Base-by-base conservation (phyloP, 2,888 invertebrate species). In the Augochlorella aurata region DNA sequence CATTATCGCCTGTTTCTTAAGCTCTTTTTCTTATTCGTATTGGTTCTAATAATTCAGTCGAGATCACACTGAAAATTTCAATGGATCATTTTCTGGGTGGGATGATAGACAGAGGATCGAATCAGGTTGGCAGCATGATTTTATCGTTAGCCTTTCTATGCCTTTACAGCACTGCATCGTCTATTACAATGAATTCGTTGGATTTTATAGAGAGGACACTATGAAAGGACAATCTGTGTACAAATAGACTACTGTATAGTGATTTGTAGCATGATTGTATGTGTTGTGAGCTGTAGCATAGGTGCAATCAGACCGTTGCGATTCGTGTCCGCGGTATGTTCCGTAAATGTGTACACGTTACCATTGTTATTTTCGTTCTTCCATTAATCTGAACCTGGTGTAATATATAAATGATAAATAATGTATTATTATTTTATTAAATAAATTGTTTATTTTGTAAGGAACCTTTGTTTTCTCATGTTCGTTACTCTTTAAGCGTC, bases 361-460 rank as follows among this genome's bases (percentile, higher is more conserved):
- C 71, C 71, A 76, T 50, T 83, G 75, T 79, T 78, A 67, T 79
- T 69, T 89, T 90, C 84, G 83, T 85, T 89, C 88, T 90, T 90
- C 88, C 90, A 88, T 82, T 86, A 85, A 89, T 87, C 82, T 84
- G 85, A 90, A 83, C 73, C 74, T 84, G 80, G 82, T 82, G 84
- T 84, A 85, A 82, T 81, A 80, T 85, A 82, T 85, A 87, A 82
- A 85, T 87, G 81, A 89, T 81, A 85, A 80, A 89, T 86, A 85
- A 88, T 89, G 90, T 90, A 90, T 90, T 90, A 90, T 90, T 91
- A 88, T 90, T 90, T 90, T 90, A 91, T 77, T 90, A 89, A 91
- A 91, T 91, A 91, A 91, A 91, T 89, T 83, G 85, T 90, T 91
- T 91, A 91, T 91, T 92, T 92, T 91, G 89, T 89, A 91, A 82